phyloP scores from a whole-genome alignment of 2,113 vertebrate species.

The Nerophis ophidion region DNA sequence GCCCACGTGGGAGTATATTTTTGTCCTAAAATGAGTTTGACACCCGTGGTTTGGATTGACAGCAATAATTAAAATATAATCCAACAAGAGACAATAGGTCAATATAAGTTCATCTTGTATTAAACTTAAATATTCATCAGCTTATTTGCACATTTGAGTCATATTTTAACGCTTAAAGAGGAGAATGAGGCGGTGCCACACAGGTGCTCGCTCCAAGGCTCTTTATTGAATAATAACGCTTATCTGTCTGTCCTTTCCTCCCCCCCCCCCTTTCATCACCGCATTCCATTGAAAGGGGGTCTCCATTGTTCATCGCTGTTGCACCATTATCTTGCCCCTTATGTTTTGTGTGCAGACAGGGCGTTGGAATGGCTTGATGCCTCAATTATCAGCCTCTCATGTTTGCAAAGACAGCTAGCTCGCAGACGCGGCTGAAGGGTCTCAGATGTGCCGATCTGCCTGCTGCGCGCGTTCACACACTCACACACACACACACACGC shows the following conservation, averaged over 20 bases:
- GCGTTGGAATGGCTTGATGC: constrained; percentile 40
- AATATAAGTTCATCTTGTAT: too few relatives aligned
- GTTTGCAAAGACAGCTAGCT: constrained; percentile 42
- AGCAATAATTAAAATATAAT: too few relatives aligned
- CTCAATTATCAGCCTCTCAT: constrained; percentile 56
- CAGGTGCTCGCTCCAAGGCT: constrained; percentile 18
- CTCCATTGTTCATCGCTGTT: constrained; percentile 43
- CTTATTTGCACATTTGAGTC: too few relatives aligned
- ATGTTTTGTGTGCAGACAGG: constrained; percentile 53
- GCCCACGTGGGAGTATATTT: too few relatives aligned
- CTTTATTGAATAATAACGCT: constrained; percentile 32
- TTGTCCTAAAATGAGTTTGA: too few relatives aligned
- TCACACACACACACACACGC: constrained; percentile 11
- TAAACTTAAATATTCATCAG: too few relatives aligned
- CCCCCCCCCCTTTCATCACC: constrained; percentile 4
- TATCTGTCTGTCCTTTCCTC: constrained; percentile 18
- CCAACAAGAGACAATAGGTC: too few relatives aligned
- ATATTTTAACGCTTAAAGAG: too few relatives aligned
- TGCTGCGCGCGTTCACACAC: constrained; percentile 1
- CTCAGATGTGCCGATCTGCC: constrained; percentile 39
- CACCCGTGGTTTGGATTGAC: too few relatives aligned
- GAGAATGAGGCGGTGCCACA: not conserved
- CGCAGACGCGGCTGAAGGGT: constrained; percentile 28
- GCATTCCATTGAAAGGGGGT: constrained; percentile 42
- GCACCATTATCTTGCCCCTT: constrained; percentile 48